Evolutionary conservation across 2,113 vertebrate genomes (phyloP).

Genomic region (Gymnobelideus leadbeateri): DNA sequence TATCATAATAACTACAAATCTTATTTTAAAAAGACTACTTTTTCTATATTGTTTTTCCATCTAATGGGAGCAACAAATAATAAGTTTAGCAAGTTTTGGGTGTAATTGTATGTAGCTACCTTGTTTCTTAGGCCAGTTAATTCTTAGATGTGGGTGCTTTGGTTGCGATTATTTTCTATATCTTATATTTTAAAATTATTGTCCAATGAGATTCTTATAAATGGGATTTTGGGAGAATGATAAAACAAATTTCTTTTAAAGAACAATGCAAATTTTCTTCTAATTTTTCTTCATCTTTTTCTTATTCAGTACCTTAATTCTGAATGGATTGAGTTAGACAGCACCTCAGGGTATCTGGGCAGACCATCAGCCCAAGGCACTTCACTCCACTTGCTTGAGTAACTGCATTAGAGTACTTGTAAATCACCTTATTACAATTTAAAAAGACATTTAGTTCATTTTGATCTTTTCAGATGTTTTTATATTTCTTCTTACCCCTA

Average conservation of each 20-base stretch:
- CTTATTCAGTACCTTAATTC: not conserved
- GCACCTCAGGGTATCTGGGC: not conserved
- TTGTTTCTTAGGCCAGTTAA: conserved; percentile 72
- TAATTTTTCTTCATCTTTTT: not conserved
- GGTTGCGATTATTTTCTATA: not conserved
- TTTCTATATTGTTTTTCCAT: conserved; percentile 75
- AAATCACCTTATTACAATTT: not conserved
- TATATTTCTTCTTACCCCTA: not conserved
- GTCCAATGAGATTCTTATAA: not conserved
- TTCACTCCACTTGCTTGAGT: not conserved
- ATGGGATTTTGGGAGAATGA: not conserved
- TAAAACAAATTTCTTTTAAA: not conserved
- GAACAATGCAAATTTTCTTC: not conserved
- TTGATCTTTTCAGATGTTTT: conserved; percentile 35
- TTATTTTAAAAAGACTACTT: conserved; percentile 72
- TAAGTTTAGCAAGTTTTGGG: conserved; percentile 71
- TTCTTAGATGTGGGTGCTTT: conserved; percentile 31
- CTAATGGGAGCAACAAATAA: conserved; percentile 72
- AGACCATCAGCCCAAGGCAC: not conserved
- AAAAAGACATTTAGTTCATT: not conserved
- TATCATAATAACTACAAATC: conserved; percentile 82
- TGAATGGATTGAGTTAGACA: not conserved
- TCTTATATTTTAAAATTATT: not conserved
- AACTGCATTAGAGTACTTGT: not conserved
- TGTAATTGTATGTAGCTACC: conserved; percentile 67